Conservation (phyloP, 2,797 vertebrate species). For the Acipenser ruthenus region DNA sequence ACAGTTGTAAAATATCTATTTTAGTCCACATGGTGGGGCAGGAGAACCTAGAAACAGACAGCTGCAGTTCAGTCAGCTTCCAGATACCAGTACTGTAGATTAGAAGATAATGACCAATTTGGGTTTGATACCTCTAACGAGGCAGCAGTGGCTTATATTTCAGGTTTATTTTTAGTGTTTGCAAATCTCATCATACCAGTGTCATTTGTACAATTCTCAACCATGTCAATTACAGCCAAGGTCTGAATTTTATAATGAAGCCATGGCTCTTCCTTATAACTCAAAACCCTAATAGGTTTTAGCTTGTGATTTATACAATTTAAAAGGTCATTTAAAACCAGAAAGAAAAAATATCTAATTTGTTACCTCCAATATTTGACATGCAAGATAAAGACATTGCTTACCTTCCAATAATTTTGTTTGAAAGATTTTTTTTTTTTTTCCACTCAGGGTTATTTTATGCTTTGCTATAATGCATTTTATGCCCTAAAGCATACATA, state of each 20-base stretch:
- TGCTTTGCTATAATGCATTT: constrained; percentile 14
- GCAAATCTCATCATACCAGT: background rate
- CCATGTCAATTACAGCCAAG: background rate
- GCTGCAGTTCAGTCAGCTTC: background rate
- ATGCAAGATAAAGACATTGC: constrained; percentile 17
- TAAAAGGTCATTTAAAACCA: background rate
- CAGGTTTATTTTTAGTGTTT: background rate
- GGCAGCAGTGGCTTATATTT: background rate
- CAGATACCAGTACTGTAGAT: background rate
- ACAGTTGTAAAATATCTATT: constrained; percentile 55
- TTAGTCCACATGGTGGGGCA: constrained; percentile 89
- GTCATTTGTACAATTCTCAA: background rate
- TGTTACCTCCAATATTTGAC: constrained; percentile 8
- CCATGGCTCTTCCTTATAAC: background rate
- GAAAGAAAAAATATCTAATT: constrained; percentile 16
- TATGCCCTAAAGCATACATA: constrained; percentile 34
- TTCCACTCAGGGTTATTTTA: constrained; percentile 23
- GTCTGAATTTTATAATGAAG: background rate
- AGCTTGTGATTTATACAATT: background rate
- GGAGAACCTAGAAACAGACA: constrained; percentile 66
- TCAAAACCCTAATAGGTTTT: constrained; percentile 1
- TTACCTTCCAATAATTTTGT: constrained; percentile 29
- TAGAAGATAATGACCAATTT: background rate
- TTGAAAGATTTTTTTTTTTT: constrained; percentile 43
- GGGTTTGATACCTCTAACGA: background rate